phyloP scores from a whole-genome alignment of 2,113 vertebrate species.

The Sapayoa aenigma region DNA sequence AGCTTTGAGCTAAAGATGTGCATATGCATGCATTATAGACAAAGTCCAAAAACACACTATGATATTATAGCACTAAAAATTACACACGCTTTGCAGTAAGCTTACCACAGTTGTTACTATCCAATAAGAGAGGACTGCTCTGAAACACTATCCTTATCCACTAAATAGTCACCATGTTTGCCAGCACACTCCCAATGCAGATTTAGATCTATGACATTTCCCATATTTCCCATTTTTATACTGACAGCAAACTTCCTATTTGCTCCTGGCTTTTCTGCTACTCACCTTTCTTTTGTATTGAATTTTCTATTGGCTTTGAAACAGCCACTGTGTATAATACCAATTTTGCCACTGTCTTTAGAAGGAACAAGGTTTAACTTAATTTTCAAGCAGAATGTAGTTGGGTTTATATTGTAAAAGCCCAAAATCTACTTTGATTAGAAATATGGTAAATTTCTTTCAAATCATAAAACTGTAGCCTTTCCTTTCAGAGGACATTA shows the following conservation, averaged over 20 bases:
- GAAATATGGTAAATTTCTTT: not conserved
- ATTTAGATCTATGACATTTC: not conserved
- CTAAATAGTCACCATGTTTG: not conserved
- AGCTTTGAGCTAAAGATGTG: not conserved
- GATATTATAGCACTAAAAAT: not conserved
- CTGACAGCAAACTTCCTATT: not conserved
- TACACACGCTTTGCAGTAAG: not conserved
- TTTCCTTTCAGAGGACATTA: not conserved
- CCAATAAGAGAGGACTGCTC: not conserved
- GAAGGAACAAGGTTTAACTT: not conserved
- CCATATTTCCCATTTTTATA: not conserved
- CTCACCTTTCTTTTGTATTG: not conserved
- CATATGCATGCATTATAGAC: not conserved
- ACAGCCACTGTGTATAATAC: not conserved
- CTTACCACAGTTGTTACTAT: not conserved
- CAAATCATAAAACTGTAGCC: not conserved
- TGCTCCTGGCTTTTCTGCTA: not conserved
- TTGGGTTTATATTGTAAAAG: not conserved
- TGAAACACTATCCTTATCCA: not conserved
- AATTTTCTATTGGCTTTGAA: not conserved
- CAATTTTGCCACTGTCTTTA: not conserved
- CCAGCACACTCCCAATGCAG: not conserved
- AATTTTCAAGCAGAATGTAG: not conserved
- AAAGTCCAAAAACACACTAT: not conserved
- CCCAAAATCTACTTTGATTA: not conserved